Conservation (phyloP, 1,140 invertebrate genomes). For the Neodiprion fabricii region DNA sequence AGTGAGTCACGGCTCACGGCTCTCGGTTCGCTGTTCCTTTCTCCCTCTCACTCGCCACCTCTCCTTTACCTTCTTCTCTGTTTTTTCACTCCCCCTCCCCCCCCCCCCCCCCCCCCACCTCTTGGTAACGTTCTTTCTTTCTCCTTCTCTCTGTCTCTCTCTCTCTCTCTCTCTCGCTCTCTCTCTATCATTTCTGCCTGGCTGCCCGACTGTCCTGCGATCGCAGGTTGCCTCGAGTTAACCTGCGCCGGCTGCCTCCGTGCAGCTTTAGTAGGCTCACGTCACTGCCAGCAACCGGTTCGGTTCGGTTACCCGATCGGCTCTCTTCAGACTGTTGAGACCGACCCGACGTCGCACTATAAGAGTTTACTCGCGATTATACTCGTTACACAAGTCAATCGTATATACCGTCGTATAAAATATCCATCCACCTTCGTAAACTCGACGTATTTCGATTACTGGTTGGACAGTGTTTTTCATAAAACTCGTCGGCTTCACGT, state of each 20-base stretch:
- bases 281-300: conserved; percentile 62
- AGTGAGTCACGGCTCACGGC: neutral
- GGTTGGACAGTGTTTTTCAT: too few relatives aligned
- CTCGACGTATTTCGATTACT: too few relatives aligned
- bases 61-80: neutral
- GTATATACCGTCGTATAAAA: too few relatives aligned
- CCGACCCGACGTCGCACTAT: too few relatives aligned
- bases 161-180: conserved; percentile 18
- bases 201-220: conserved; percentile 24
- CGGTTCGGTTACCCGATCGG: conserved; percentile 30
- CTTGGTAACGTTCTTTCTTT: conserved; percentile 28
- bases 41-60: conserved; percentile 5
- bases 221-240: conserved; percentile 59
- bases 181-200: neutral
- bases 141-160: conserved; percentile 28
- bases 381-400: too few relatives aligned
- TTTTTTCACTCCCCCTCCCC: neutral
- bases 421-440: too few relatives aligned
- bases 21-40: neutral
- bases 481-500: too few relatives aligned
- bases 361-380: too few relatives aligned
- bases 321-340: too few relatives aligned
- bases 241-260: conserved; percentile 55
- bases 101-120: neutral
- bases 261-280: conserved; percentile 60